phyloP scores from a whole-genome alignment of 1,140 invertebrate genomes.

The Musca domestica region DNA sequence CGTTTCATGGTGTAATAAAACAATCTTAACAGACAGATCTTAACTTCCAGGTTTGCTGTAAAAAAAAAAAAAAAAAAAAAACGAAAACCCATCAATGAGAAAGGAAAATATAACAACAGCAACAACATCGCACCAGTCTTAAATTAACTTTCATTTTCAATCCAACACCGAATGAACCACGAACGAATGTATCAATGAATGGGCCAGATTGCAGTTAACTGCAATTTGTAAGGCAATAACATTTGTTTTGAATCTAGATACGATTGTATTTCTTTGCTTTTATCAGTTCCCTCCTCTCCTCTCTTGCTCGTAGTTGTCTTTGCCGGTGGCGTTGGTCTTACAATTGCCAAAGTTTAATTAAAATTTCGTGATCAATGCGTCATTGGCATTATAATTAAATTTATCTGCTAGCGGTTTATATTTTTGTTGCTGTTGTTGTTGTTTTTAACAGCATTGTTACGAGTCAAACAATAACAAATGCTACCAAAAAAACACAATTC shows the following conservation, averaged over 20 bases:
- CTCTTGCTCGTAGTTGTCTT: too few species aligned
- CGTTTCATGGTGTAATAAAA: constrained; percentile 4
- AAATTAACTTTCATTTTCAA: constrained; percentile 17
- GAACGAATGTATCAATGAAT: too few species aligned
- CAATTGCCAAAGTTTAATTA: constrained; percentile 19
- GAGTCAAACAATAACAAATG: too few species aligned
- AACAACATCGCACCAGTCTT: not conserved
- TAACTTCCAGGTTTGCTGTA: not conserved
- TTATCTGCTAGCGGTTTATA: constrained; percentile 2
- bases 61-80: too few species aligned
- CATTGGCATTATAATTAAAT: constrained; percentile 25
- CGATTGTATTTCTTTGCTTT: too few species aligned
- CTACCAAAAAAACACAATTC: too few species aligned
- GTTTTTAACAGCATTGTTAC: not conserved
- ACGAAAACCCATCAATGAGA: too few species aligned
- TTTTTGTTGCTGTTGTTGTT: not conserved
- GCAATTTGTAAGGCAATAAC: constrained; percentile 9
- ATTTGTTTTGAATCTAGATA: constrained; percentile 3
- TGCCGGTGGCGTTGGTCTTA: too few species aligned
- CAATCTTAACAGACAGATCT: constrained; percentile 7
- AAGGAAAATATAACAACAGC: not conserved
- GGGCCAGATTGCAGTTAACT: too few species aligned
- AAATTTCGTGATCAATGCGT: constrained; percentile 24
- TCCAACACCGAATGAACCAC: too few species aligned
- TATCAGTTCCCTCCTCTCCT: too few species aligned